Percentiles rank a stretch among this genome's conserved stretches.
Conservation (phyloP, 2,113 vertebrate species). For the Procavia capensis region DNA sequence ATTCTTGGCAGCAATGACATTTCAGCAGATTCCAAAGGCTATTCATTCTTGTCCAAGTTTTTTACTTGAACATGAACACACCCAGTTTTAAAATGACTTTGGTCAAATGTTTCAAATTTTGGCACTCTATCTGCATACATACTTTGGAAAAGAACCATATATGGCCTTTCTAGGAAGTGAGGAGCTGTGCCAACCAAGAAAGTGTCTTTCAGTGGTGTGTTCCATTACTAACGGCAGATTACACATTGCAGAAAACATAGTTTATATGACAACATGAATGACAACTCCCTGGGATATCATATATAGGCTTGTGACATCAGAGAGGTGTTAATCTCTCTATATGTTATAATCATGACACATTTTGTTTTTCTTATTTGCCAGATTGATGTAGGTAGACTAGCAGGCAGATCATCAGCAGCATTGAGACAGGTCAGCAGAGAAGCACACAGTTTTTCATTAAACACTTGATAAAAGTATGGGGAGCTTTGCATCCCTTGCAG, state of each 20-base stretch:
- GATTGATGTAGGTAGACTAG: background rate
- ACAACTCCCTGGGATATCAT: background rate
- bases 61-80: background rate
- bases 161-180: background rate
- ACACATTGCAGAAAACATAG: background rate
- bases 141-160: background rate
- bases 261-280: background rate
- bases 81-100: background rate
- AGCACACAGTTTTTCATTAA: background rate
- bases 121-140: background rate
- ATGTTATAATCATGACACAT: background rate
- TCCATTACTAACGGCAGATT: background rate
- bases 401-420: background rate
- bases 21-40: slow-evolving; percentile 1
- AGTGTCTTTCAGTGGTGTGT: background rate
- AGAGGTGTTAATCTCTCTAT: background rate
- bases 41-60: slow-evolving; percentile 12
- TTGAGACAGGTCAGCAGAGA: background rate
- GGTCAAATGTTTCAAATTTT: background rate
- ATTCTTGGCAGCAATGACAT: slow-evolving; percentile 15
- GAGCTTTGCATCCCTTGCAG: background rate
- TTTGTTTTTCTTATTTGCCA: background rate
- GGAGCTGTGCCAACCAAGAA: background rate
- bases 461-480: background rate
- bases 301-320: background rate